These are phyloP conservation scores for Psittacula echo DNA, from an alignment of 2,797 vertebrate genomes.

Conservation along the genomic window DNA sequence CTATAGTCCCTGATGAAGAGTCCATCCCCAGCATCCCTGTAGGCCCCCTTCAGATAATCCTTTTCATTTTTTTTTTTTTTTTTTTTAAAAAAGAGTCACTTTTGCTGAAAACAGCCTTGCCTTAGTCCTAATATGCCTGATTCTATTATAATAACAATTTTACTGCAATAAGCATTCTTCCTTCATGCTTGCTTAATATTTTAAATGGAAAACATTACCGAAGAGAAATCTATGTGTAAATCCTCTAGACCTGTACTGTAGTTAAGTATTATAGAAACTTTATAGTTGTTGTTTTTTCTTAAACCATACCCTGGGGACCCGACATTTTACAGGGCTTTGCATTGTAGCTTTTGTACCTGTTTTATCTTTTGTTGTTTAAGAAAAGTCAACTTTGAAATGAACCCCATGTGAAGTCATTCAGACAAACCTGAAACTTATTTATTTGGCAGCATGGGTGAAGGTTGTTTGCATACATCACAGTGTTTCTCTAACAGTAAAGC, in stretches of 20 bases:
- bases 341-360: background rate
- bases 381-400: background rate
- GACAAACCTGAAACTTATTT: background rate
- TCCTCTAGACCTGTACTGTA: background rate
- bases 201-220: constrained; percentile 5
- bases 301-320: background rate
- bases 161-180: background rate
- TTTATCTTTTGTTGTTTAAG: background rate
- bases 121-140: background rate
- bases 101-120: constrained; percentile 2
- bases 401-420: background rate
- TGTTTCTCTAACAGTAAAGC: background rate
- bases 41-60: background rate
- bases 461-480: background rate
- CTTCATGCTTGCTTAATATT: constrained; percentile 23
- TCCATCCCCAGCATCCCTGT: no score
- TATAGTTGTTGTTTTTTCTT: background rate
- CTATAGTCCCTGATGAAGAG: no score
- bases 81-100: background rate
- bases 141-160: constrained; percentile 25
- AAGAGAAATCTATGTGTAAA: background rate
- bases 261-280: background rate
- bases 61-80: background rate
- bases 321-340: background rate
- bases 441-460: background rate